A percentile compares a stretch with the other conserved stretches of the same genome.
Conservation (phyloP, 2,113 vertebrate species). For the Salvelinus alpinus region DNA sequence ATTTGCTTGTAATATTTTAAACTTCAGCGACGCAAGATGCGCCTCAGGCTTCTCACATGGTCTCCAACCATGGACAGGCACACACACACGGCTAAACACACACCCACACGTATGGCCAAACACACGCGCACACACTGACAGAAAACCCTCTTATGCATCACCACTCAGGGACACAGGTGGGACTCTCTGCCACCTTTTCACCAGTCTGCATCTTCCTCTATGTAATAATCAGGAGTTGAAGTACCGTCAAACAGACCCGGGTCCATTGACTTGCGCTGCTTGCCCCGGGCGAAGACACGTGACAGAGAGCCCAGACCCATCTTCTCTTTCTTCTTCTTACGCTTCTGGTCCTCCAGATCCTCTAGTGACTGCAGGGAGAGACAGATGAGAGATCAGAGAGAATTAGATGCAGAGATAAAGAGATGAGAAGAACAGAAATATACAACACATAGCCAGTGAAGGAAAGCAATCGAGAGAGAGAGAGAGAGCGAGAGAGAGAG, state of each 20-base stretch:
- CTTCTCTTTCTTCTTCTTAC: slow-evolving; percentile 90
- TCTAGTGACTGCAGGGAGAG: slow-evolving; percentile 86
- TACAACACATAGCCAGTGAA: neutral
- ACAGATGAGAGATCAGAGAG: slow-evolving; percentile 12
- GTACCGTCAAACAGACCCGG: no score
- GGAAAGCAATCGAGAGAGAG: neutral
- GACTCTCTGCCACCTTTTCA: slow-evolving; percentile 73
- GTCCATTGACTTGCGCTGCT: no score
- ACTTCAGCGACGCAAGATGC: slow-evolving; percentile 69
- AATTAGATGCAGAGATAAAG: neutral
- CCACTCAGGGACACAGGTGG: slow-evolving; percentile 40
- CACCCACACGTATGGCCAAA: slow-evolving; percentile 9
- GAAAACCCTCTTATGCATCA: slow-evolving; percentile 33
- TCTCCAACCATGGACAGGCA: slow-evolving; percentile 59
- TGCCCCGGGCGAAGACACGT: no score
- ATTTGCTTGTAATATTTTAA: slow-evolving; percentile 74
- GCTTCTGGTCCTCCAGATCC: slow-evolving; percentile 94
- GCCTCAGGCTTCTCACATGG: slow-evolving; percentile 64
- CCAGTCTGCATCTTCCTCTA: slow-evolving; percentile 99
- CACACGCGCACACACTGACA: slow-evolving; percentile 9
- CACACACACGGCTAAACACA: slow-evolving; percentile 17
- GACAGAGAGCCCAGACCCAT: no score
- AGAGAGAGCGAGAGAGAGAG: slow-evolving; percentile 36
- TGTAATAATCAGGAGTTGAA: slow-evolving; percentile 70
- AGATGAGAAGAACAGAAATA: slow-evolving; percentile 21